These are phyloP conservation scores for Saguinus imperator DNA, from an alignment of 2,113 vertebrate genomes.

Conservation along the genomic window DNA sequence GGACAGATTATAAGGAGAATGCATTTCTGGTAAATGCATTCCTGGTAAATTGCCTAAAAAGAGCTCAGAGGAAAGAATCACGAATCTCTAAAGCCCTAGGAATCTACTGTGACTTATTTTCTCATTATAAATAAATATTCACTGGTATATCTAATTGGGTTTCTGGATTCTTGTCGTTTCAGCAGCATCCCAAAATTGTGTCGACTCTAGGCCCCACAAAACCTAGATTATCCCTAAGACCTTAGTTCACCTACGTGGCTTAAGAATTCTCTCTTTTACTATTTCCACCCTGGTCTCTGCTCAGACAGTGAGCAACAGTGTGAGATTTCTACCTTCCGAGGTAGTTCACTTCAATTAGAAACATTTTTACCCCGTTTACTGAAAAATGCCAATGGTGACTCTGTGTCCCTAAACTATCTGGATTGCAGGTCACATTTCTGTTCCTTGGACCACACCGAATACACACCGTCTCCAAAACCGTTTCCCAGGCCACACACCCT, in stretches of 20 bases:
- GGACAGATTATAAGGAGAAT: neutral
- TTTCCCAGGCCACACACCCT: neutral
- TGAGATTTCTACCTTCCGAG: neutral
- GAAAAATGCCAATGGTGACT: accelerated
- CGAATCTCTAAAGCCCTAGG: neutral
- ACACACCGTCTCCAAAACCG: accelerated
- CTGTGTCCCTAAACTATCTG: neutral
- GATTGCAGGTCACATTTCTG: neutral
- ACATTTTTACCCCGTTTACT: neutral
- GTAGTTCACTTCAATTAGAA: neutral
- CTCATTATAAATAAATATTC: neutral
- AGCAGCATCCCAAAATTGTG: neutral
- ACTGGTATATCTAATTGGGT: neutral
- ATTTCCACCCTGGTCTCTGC: neutral
- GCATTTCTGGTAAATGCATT: neutral
- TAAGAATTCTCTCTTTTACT: neutral
- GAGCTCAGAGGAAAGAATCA: neutral
- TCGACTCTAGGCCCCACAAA: neutral
- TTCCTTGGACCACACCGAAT: neutral
- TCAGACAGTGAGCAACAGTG: neutral
- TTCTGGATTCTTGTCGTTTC: neutral
- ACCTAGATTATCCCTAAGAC: neutral
- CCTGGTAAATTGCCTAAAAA: neutral
- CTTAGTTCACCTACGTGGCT: neutral
- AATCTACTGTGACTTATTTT: neutral